phyloP scores from a whole-genome alignment of 1,140 invertebrate species.

The Lucilia cuprina region DNA sequence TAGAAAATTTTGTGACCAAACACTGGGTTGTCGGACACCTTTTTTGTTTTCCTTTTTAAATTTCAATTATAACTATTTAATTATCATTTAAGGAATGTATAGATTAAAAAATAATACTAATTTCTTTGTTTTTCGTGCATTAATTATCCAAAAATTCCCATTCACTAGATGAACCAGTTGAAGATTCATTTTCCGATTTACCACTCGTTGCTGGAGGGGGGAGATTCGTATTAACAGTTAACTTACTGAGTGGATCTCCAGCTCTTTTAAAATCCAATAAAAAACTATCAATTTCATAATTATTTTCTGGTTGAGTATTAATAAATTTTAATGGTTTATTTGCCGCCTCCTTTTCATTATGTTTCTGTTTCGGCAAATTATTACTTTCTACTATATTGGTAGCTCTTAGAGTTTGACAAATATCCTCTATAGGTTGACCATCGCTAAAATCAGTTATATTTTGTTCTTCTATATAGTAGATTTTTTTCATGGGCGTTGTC shows the following conservation, averaged over 20 bases:
- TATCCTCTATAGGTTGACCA: constrained; percentile 52
- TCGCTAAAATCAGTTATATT: constrained; percentile 40
- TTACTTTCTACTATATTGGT: constrained; percentile 20
- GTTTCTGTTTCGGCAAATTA: neutral
- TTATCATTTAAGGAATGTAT: constrained; percentile 6
- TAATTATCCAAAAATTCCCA: constrained; percentile 60
- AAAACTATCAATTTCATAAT: constrained; percentile 51
- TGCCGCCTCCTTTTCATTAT: neutral
- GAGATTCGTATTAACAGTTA: constrained; percentile 5
- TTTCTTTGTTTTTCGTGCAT: neutral
- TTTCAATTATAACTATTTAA: neutral
- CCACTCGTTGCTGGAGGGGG: constrained; percentile 39
- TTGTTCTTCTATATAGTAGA: constrained; percentile 39
- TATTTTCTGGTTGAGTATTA: constrained; percentile 34
- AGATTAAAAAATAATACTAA: neutral
- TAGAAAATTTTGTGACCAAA: too few relatives aligned
- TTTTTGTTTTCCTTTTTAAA: too few relatives aligned
- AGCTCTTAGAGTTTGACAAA: constrained; percentile 37
- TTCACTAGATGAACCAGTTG: constrained; percentile 54
- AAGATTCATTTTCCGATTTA: constrained; percentile 40
- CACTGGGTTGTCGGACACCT: too few relatives aligned
- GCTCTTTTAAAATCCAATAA: constrained; percentile 52
- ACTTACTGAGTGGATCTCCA: constrained; percentile 42
- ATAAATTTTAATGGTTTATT: constrained; percentile 46
- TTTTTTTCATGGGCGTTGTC: constrained; percentile 40